Base-by-base conservation (phyloP, 1,140 invertebrate species). In the Batillaria attramentaria region DNA sequence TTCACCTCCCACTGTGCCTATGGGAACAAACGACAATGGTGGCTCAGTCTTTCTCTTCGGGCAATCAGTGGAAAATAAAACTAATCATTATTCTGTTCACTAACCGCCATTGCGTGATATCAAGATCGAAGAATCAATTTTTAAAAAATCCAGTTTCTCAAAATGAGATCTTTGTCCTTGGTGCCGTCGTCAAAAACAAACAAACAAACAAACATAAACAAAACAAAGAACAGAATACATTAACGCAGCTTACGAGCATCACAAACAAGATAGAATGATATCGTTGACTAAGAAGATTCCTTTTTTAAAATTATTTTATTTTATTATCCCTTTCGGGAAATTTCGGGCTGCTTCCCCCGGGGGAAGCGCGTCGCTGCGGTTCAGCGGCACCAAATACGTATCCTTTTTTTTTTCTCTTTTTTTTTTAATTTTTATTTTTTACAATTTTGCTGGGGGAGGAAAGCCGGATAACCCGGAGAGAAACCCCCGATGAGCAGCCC, bases 1-100 rank as follows among this genome's bases (percentile, higher is more conserved):
- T 91, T 83, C 76, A 79, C 35, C 76, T 79, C 77, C 62, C 84
- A 85, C 72, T 87, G 86, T 37, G 81, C 78, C 86, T 88, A 78
- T 37, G 84, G 80, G 54, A 76, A 81, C n/a, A 57, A 20, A 69
- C 1, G 41, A 42, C 10, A 50, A 50, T 24, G 24, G 24, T 50
- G 10, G 46, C 10, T 24, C 10, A 10, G 24, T 24, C 10, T 13
- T 24, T 50, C 24, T 50, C 46, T 50, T 50, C 46, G 10, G 10
- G 24, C 24, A 50, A 50, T 50, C 24, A 50, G 10, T n/a, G n/a
- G n/a, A n/a, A n/a, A n/a, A n/a, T n/a, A n/a, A n/a, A n/a, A n/a
- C n/a, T n/a, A n/a, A 50, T 50, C 24, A 10, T 50, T 24, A 13
- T 50, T 50, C 24, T 13, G 24, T 50, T 50, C 46, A 13, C 10